Evolutionary conservation across 2,797 vertebrate species (phyloP).

Genomic region (Acanthurus leucopareius): DNA sequence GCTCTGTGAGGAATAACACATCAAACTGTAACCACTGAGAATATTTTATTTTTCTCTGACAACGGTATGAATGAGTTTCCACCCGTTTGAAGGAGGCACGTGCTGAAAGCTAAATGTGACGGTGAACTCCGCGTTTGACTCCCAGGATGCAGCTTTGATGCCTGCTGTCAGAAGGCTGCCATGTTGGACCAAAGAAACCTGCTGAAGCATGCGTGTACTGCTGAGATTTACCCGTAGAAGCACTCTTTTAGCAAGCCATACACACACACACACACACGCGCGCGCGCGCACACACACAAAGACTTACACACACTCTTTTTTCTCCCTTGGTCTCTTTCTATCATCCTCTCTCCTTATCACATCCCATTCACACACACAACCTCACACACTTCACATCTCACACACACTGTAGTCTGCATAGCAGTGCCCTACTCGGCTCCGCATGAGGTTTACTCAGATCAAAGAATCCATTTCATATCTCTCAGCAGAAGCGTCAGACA

Average conservation of each 20-base stretch:
- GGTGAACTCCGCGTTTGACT: conserved; percentile 3
- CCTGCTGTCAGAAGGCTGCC: conserved; percentile 29
- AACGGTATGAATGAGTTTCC: conserved; percentile 18
- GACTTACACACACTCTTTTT: background rate
- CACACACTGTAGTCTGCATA: conserved; percentile 30
- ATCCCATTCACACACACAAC: conserved; percentile 17
- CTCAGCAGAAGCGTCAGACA: conserved; percentile 57
- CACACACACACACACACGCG: conserved; percentile 25
- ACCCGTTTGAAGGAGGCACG: conserved; percentile 11
- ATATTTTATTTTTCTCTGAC: conserved; percentile 15
- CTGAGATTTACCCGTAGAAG: conserved; percentile 48
- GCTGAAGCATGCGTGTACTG: conserved; percentile 33
- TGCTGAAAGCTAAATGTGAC: conserved; percentile 20
- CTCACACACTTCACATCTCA: conserved; percentile 29
- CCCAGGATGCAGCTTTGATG: conserved; percentile 24
- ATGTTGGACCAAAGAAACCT: conserved; percentile 68
- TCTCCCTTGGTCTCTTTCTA: background rate
- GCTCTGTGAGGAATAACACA: background rate
- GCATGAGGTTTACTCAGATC: conserved; percentile 58
- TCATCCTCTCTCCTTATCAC: conserved; percentile 23
- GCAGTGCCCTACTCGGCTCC: conserved; percentile 33
- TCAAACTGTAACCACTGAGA: conserved; percentile 42
- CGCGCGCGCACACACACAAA: background rate
- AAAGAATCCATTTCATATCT: conserved; percentile 64
- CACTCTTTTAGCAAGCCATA: conserved; percentile 48